phyloP scores from a whole-genome alignment of 2,888 invertebrate genomes.

The Drosophila atroscutellata region DNA sequence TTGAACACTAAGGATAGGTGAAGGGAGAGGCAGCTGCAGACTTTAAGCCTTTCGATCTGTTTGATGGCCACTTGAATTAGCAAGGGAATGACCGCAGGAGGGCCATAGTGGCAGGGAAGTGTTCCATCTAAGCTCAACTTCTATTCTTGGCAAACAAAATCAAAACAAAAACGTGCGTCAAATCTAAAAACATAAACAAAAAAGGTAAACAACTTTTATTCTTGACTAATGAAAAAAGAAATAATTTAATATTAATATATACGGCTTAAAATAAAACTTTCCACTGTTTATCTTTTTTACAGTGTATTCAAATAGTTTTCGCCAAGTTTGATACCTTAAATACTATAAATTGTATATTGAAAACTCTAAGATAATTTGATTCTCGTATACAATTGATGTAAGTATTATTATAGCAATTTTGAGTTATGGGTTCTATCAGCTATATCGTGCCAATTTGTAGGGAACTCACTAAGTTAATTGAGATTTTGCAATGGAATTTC shows the following conservation, averaged over 20 bases:
- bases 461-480: background rate
- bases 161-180: background rate
- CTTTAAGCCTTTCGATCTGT: constrained; percentile 5
- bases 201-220: background rate
- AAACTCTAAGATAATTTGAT: background rate
- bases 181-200: background rate
- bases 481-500: background rate
- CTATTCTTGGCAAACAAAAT: background rate
- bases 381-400: background rate
- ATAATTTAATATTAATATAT: background rate
- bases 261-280: background rate
- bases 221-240: background rate
- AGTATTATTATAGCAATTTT: background rate
- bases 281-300: background rate
- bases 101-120: background rate
- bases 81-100: background rate
- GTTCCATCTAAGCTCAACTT: background rate
- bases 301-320: background rate
- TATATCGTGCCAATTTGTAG: background rate
- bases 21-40: background rate
- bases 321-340: background rate
- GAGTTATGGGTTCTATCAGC: background rate
- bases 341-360: background rate
- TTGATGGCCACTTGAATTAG: constrained; percentile 19
- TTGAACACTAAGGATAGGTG: background rate